These are phyloP conservation scores for Anthophora plumipes DNA, from an alignment of 2,888 invertebrate species.

Conservation along the genomic window DNA sequence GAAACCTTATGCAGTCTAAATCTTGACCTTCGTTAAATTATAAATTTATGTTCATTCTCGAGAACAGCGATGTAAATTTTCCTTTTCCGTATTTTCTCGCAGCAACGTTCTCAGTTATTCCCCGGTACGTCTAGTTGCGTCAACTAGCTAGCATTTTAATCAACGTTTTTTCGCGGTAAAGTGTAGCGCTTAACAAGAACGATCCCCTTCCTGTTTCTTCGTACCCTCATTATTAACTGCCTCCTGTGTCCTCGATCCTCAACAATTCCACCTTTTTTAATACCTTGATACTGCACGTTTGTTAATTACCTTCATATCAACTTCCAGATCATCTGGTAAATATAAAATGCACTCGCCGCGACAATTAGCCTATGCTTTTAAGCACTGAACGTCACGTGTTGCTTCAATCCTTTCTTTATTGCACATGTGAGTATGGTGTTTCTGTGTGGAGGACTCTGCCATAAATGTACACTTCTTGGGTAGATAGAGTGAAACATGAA, in stretches of 20 bases:
- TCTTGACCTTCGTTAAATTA: too few relatives aligned
- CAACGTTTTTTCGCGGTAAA: neutral
- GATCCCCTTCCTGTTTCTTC: neutral
- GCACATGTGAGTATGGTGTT: too few relatives aligned
- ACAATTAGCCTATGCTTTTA: constrained; percentile 27
- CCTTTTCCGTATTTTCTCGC: too few relatives aligned
- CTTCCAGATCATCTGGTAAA: constrained; percentile 3
- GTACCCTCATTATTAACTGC: constrained; percentile 24
- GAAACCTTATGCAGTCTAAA: too few relatives aligned
- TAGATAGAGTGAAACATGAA: too few relatives aligned
- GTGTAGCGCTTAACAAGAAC: constrained; percentile 11
- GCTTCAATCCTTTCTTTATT: too few relatives aligned
- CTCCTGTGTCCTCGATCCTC: neutral
- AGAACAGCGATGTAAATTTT: too few relatives aligned
- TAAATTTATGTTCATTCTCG: too few relatives aligned
- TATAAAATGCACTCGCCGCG: neutral
- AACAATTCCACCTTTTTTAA: neutral
- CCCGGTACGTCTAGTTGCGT: neutral
- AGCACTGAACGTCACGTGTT: too few relatives aligned
- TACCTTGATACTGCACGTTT: neutral
- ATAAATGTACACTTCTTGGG: too few relatives aligned
- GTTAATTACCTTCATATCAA: constrained; percentile 52
- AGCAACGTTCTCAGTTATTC: too few relatives aligned
- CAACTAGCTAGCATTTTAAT: neutral
- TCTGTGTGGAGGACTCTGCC: too few relatives aligned